Conservation (phyloP, 2,888 invertebrate genomes). For the Scaeva pyrastri region DNA sequence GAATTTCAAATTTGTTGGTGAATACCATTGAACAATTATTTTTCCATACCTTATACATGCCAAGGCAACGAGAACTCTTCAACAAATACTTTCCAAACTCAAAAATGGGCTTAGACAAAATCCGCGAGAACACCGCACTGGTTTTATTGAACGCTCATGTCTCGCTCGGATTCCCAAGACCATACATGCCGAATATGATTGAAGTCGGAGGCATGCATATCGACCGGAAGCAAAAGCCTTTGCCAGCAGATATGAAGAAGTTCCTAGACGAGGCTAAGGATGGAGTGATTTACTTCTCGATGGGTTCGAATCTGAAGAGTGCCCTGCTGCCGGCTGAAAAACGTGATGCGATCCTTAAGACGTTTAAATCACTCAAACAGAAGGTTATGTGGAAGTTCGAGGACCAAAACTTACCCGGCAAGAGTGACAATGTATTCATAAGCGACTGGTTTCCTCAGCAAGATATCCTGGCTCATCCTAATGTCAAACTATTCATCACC, state of each 20-base stretch:
- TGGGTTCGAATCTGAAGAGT: conserved; percentile 83
- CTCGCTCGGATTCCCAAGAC: conserved; percentile 80
- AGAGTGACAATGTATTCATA: conserved; percentile 82
- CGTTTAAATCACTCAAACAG: conserved; percentile 81
- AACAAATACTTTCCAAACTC: conserved; percentile 79
- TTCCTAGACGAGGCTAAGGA: conserved; percentile 83
- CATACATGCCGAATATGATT: conserved; percentile 83
- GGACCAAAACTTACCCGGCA: conserved; percentile 79
- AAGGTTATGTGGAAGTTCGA: conserved; percentile 84
- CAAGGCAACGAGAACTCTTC: conserved; percentile 79
- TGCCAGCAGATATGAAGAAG: conserved; percentile 81
- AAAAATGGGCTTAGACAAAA: conserved; percentile 78
- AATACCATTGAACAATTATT: conserved; percentile 77
- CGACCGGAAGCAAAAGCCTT: conserved; percentile 78
- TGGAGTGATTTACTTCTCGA: conserved; percentile 84
- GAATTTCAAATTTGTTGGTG: conserved; percentile 81
- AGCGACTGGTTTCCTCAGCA: conserved; percentile 84
- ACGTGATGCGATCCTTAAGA: conserved; percentile 78
- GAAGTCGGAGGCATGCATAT: conserved; percentile 83
- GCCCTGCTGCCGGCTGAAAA: conserved; percentile 79
- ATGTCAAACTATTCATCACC: conserved; percentile 84
- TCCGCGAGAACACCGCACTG: conserved; percentile 79
- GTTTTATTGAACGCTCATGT: conserved; percentile 82
- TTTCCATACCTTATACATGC: conserved; percentile 79
- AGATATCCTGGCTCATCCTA: conserved; percentile 84